Base-by-base conservation (phyloP, 2,888 invertebrate species). In the Chalcis sispes region DNA sequence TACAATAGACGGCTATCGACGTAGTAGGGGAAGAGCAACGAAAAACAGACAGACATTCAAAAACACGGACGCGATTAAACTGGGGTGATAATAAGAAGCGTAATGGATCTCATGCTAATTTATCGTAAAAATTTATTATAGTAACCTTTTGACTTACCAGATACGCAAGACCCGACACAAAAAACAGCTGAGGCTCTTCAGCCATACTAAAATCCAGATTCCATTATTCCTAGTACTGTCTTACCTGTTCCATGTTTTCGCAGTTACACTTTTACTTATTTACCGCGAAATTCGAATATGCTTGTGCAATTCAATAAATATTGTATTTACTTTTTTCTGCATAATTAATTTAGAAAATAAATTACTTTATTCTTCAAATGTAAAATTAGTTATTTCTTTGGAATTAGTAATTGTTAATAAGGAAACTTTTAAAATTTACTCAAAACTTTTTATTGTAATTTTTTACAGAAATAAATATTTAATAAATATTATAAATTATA, bases 141-240 rank as follows among this genome's bases (percentile, higher is more conserved):
- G 58, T 81, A 80, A 81, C 79, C 81, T 81, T 72, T 81, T 81
- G 81, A 87, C 87, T 88, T 82, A 87, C 87, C 86, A 84, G 82
- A 84, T 85, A 82, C 79, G 80, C 79, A 77, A 2, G 42, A 80
- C 81, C 81, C 79, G 81, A 83, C 81, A 81, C 82, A 80, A 83
- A n/a, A 85, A 86, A 86, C 87, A 87, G 85, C 87, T 87, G 86
- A 85, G 82, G 80, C 81, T 74, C 77, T 80, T 78, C 83, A 80
- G 84, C 86, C 85, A 87, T 86, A 86, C 85, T 87, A 23, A 56
- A 81, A 77, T 82, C 80, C 81, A 65, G 36, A 72, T 82, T 82
- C 81, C 83, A 77, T 52, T 72, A 81, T 82, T 85, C 81, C 81
- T 13, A 8, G 8, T 3, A 8, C 32, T 32, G 32, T 5, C 32